These are phyloP conservation scores for Semotilus atromaculatus DNA, from an alignment of 2,797 vertebrate species.

Conservation along the genomic window DNA sequence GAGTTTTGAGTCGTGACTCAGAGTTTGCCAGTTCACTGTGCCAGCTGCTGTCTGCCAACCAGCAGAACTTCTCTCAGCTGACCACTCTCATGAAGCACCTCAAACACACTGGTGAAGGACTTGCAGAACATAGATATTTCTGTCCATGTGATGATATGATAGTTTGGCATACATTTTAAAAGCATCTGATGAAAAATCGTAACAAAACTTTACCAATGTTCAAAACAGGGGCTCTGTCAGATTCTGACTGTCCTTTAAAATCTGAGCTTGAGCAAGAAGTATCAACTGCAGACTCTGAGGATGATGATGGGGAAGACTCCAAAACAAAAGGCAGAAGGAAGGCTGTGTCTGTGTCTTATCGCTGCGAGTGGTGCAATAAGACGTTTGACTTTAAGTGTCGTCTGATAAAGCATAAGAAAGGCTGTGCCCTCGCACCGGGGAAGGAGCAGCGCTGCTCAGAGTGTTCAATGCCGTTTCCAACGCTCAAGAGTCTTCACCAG, in stretches of 20 bases:
- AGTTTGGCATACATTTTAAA: neutral
- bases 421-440: slow-evolving; percentile 78
- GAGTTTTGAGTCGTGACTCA: slow-evolving; percentile 64
- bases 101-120: slow-evolving; percentile 67
- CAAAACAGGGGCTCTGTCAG: neutral
- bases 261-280: slow-evolving; percentile 16
- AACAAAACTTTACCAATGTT: neutral
- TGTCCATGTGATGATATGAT: neutral
- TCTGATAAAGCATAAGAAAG: slow-evolving; percentile 82
- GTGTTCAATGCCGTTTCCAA: slow-evolving; percentile 70
- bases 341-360: slow-evolving; percentile 66
- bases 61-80: slow-evolving; percentile 65
- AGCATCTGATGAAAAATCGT: neutral
- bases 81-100: slow-evolving; percentile 71
- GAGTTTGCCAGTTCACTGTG: slow-evolving; percentile 69
- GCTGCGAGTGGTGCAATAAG: slow-evolving; percentile 84
- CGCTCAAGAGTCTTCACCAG: slow-evolving; percentile 78
- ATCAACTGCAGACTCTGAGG: slow-evolving; percentile 35
- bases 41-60: slow-evolving; percentile 69
- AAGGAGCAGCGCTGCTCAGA: slow-evolving; percentile 75
- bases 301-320: slow-evolving; percentile 37
- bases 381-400: slow-evolving; percentile 86
- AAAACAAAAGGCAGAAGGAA: slow-evolving; percentile 40
- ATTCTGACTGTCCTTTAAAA: neutral
- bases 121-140: neutral